A percentile compares a stretch with the other conserved stretches of the same genome.
phyloP scores from a whole-genome alignment of 2,888 invertebrate species.

The Drosophila villosipedis region DNA sequence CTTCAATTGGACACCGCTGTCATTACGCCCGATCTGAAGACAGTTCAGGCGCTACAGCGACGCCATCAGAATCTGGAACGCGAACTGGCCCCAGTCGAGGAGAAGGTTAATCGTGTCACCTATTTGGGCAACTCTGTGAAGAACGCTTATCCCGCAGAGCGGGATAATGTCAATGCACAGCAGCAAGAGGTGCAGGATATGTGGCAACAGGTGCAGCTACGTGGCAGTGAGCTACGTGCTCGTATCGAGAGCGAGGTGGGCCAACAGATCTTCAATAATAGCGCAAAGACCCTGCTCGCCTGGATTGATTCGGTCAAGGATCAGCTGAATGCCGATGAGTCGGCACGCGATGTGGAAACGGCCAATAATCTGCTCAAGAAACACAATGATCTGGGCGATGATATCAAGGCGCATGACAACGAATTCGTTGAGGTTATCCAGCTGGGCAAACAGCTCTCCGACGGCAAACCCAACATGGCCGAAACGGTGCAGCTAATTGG shows the following conservation, averaged over 20 bases:
- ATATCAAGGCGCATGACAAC: slow-evolving; percentile 95
- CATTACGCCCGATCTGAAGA: slow-evolving; percentile 93
- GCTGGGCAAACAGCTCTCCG: slow-evolving; percentile 91
- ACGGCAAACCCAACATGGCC: slow-evolving; percentile 90
- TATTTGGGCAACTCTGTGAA: slow-evolving; percentile 96
- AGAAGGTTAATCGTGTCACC: slow-evolving; percentile 95
- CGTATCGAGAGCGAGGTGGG: slow-evolving; percentile 97
- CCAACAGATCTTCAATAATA: slow-evolving; percentile 91
- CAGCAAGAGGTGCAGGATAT: slow-evolving; percentile 94
- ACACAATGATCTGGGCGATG: slow-evolving; percentile 95
- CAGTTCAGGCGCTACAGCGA: slow-evolving; percentile 95
- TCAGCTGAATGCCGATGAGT: slow-evolving; percentile 91
- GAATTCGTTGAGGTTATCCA: slow-evolving; percentile 94
- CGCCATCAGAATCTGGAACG: slow-evolving; percentile 96
- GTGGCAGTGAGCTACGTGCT: slow-evolving; percentile 93
- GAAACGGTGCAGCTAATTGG: slow-evolving; percentile 92
- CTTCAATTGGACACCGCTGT: slow-evolving; percentile 92
- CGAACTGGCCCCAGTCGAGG: slow-evolving; percentile 96
- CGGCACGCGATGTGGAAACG: slow-evolving; percentile 95
- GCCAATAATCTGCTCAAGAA: slow-evolving; percentile 95
- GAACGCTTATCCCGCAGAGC: slow-evolving; percentile 95
- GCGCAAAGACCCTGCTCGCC: slow-evolving; percentile 91
- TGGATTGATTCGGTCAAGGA: slow-evolving; percentile 94
- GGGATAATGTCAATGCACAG: slow-evolving; percentile 92
- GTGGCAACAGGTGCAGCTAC: slow-evolving; percentile 95